Evolutionary conservation across 2,888 invertebrate species (phyloP).

Genomic region (Parnassius apollo): DNA sequence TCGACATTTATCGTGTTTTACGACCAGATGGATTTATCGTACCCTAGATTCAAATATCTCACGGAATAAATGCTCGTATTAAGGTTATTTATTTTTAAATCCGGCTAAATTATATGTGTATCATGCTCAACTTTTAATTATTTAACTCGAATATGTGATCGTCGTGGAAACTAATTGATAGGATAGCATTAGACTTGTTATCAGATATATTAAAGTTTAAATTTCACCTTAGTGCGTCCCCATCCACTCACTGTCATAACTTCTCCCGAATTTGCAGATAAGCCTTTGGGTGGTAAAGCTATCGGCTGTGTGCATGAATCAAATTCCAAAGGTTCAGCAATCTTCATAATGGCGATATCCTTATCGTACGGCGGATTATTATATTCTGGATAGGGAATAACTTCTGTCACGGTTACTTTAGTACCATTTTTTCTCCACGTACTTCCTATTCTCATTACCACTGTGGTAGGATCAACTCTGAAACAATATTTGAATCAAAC

Average conservation of each 20-base stretch:
- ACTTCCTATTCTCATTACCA: slow-evolving; percentile 73
- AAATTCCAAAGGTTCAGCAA: slow-evolving; percentile 56
- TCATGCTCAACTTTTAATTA: too few species aligned
- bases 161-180: too few species aligned
- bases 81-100: too few species aligned
- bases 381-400: slow-evolving; percentile 62
- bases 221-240: slow-evolving; percentile 59
- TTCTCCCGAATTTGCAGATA: slow-evolving; percentile 44
- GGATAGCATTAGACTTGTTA: too few species aligned
- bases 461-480: slow-evolving; percentile 61
- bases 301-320: slow-evolving; percentile 55
- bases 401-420: slow-evolving; percentile 61
- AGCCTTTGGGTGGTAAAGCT: slow-evolving; percentile 43
- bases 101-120: too few species aligned
- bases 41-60: too few species aligned
- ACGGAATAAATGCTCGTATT: too few species aligned
- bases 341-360: slow-evolving; percentile 68
- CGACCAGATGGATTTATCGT: too few species aligned
- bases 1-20: too few species aligned
- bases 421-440: slow-evolving; percentile 64
- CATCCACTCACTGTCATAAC: slow-evolving; percentile 63
- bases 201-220: too few species aligned
- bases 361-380: slow-evolving; percentile 64
- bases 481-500: slow-evolving; percentile 14
- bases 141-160: too few species aligned